A percentile compares a stretch with the other conserved stretches of the same genome.
phyloP scores from a whole-genome alignment of 2,113 vertebrate species.

The Hoplias malabaricus region DNA sequence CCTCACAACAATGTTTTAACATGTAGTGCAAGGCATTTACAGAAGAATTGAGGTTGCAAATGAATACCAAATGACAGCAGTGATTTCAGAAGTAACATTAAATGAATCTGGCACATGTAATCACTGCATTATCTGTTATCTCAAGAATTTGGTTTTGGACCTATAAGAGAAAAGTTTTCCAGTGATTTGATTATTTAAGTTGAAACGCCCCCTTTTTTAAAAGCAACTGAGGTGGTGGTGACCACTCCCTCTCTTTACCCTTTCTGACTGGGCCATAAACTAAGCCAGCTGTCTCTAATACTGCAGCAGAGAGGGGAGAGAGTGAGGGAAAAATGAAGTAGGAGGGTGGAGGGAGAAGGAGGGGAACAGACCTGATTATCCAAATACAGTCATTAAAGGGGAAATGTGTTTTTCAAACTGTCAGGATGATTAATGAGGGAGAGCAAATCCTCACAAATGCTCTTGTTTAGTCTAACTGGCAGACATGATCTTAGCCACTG shows the following conservation, averaged over 20 bases:
- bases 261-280: slow-evolving; percentile 63
- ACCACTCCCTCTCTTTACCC: slow-evolving; percentile 53
- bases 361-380: slow-evolving; percentile 97
- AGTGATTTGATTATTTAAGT: slow-evolving; percentile 66
- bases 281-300: slow-evolving; percentile 76
- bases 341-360: slow-evolving; percentile 63
- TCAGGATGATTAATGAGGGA: slow-evolving; percentile 99
- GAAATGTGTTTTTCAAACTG: slow-evolving; percentile 99
- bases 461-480: slow-evolving; percentile 99
- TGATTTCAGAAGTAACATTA: too few species aligned
- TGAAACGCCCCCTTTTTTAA: slow-evolving; percentile 46
- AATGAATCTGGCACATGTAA: too few species aligned
- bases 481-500: slow-evolving; percentile 95
- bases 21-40: too few species aligned
- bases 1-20: neutral
- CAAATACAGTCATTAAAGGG: slow-evolving; percentile 99
- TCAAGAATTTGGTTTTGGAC: too few species aligned
- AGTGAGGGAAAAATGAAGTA: slow-evolving; percentile 9
- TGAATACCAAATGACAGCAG: too few species aligned
- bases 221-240: slow-evolving; percentile 40
- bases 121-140: too few species aligned
- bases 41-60: too few species aligned
- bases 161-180: slow-evolving; percentile 50
- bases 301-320: slow-evolving; percentile 57
- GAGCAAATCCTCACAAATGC: slow-evolving; percentile 97